Base-by-base conservation (phyloP, 2,113 vertebrate genomes). In the Crotalus helleri region DNA sequence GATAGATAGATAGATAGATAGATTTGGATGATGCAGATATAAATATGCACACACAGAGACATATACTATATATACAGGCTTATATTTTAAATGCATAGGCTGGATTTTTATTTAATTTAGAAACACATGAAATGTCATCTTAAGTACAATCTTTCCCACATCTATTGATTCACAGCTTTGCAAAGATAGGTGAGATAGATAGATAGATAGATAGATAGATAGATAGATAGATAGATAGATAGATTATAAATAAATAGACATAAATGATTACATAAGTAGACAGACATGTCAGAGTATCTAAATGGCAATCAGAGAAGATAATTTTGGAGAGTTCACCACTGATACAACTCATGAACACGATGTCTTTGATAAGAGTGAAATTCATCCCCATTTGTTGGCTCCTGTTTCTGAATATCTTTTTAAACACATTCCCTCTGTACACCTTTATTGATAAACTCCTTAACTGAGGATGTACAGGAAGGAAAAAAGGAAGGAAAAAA, bases 41-140 rank as follows among this genome's bases (percentile, higher is more conserved):
- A 59, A 23, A 59, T 59, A 59, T 5, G 24, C 21, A 58, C 57
- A 57, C 4, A 59, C 2, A 23, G 0, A 61, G 1, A 61, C 3
- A 61, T 3, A 29, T 3, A 61, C 24, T 59, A 59, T 59, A 59
- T 59, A 64, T 4, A n/a, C 1, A 64, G 12, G 81, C 96, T 96
- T 96, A 92, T 94, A 93, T 97, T 96, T 96, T 96, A 97, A 96
- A 97, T 97, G 94, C 96, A 96, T 93, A 87, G 94, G 8, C 88
- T 97, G 95, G 86, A 91, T 93, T 93, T 94, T 92, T 92, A 92
- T 94, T 95, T 94, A 91, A 94, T 93, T 96, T 87, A 93, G 94
- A 95, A 96, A 94, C 95, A 94, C 95, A 93, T 93, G 94, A 95
- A 96, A 96, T 90, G 59, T 58, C 95, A 94, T 86, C 54, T 90